Evolutionary conservation across 2,113 vertebrate species (phyloP).

Genomic region (Amazona vittata): DNA sequence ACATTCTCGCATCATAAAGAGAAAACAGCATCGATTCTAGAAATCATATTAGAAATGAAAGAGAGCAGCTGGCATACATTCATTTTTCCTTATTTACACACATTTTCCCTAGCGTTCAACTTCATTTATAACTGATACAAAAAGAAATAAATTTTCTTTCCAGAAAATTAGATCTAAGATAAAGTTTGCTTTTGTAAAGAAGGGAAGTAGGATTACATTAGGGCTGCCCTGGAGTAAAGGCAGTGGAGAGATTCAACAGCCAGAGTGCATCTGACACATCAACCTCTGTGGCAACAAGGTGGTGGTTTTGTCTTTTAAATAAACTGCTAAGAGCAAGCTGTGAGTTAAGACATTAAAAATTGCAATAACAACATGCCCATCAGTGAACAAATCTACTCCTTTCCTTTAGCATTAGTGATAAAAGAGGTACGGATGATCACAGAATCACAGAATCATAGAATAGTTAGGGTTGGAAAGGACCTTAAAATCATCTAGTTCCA

Average conservation of each 20-base stretch:
- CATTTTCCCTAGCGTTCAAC: slow-evolving; percentile 18
- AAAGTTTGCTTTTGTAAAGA: slow-evolving; percentile 44
- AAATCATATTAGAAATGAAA: slow-evolving; percentile 48
- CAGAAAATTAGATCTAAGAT: slow-evolving; percentile 50
- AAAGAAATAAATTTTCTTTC: slow-evolving; percentile 50
- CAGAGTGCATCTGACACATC: not conserved
- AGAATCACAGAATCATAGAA: too few species aligned
- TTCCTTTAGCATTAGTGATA: not conserved
- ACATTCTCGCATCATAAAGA: slow-evolving; percentile 28
- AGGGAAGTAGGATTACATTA: slow-evolving; percentile 24
- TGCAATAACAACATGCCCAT: not conserved
- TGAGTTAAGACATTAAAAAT: not conserved
- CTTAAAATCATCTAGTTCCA: too few species aligned
- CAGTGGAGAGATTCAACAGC: not conserved
- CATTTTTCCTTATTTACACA: slow-evolving; percentile 52
- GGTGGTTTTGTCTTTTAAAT: slow-evolving; percentile 3
- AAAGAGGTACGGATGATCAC: not conserved
- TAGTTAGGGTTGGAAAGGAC: too few species aligned
- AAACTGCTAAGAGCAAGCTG: slow-evolving; percentile 14
- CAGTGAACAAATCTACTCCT: not conserved
- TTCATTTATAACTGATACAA: slow-evolving; percentile 35
- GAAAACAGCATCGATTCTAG: slow-evolving; percentile 29
- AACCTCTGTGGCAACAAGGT: not conserved
- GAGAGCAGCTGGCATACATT: slow-evolving; percentile 53
- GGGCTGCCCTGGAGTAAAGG: not conserved